Base-by-base conservation (phyloP, 2,888 invertebrate species). In the Itoplectis maculator region DNA sequence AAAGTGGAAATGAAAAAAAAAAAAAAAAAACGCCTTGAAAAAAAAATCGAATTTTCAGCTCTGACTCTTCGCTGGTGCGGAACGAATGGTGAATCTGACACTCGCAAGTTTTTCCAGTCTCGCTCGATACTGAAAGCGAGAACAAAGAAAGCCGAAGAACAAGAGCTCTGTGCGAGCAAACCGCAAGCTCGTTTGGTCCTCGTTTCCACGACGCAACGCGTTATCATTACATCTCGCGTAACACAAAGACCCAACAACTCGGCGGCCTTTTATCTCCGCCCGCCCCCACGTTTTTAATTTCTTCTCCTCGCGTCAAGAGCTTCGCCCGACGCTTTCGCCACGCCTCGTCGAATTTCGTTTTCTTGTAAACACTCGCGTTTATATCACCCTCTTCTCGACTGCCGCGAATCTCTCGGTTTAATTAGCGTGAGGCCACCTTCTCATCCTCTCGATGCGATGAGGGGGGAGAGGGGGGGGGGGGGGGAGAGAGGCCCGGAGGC, bases 401-500 rank as follows among this genome's bases (percentile, higher is more conserved):
- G 40, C 6, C 9, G 5, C 56, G 66, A 59, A 23, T 76, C 70
- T 81, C 83, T 76, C 84, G 82, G 80, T 85, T 86, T 86, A 87
- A 87, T 87, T 87, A 86, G 86, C 87, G 82, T 83, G 83, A 86
- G 84, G 80, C 78, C 11, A 75, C 40, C 81, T 72, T 74, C 56
- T 47, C 42, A 35, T 51, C 79, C 70, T 76, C 42, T 70, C 65
- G 63, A 37, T 54, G 29, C 29, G 29, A 29, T 5, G 29, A 66
- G 68, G 54, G 68, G 40, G 56, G n/a, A n/a, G n/a, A n/a, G n/a
- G n/a, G n/a, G n/a, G n/a, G n/a, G n/a, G n/a, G n/a, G n/a, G n/a
- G n/a, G n/a, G n/a, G n/a, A n/a, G n/a, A n/a, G n/a, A n/a, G n/a
- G n/a, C n/a, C n/a, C 54, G n/a, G 54, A 42, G 54, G 69, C 81